Base-by-base conservation (phyloP, 2,113 vertebrate species). In the Ibidorhyncha struthersii region DNA sequence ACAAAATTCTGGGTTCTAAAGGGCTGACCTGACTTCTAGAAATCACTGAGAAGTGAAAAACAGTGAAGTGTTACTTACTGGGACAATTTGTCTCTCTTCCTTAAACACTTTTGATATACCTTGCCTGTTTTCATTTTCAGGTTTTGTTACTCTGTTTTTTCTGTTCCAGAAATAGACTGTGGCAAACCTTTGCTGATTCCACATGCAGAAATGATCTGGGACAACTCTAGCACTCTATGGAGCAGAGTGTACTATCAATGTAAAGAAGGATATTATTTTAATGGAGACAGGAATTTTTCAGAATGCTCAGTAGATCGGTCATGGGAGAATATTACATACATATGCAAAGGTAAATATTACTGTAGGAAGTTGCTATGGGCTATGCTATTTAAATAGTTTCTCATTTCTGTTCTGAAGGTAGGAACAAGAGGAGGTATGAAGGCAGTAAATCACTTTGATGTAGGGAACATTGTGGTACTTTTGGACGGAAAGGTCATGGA, bases 271-370 rank as follows among this genome's bases (percentile, higher is more conserved):
- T 99, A 98, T 97, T 97, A 94, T 74, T 98, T 96, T 92, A 73
- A 79, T 77, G 98, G 98, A 94, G 94, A 90, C 36, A 97, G 79
- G 71, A 98, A 98, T 93, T 94, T 98, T 67, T 98, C 98, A 69
- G 90, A 96, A 74, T 99, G 98, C 76, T 97, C 93, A n/a, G 32
- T 82, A 53, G 71, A 95, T 53, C 98, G 95, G 91, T 95, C 82
- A 5, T 99, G 98, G 99, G 98, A 97, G 81, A 92, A 93, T 43
- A 95, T 97, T 34, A 89, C 91, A 32, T 95, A 98, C 2, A 4
- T 96, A 82, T 99, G 99, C 76, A 83, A 96, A 98, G 98, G 98
- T 99, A 98, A 98, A 20, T 76, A 50, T 41, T 88, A 47, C 29
- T 79, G 10, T 29, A 72, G 6, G 40, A 73, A 61, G 6, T 27